Base-by-base conservation (phyloP, 2,113 vertebrate species). In the Pelusios castaneus region DNA sequence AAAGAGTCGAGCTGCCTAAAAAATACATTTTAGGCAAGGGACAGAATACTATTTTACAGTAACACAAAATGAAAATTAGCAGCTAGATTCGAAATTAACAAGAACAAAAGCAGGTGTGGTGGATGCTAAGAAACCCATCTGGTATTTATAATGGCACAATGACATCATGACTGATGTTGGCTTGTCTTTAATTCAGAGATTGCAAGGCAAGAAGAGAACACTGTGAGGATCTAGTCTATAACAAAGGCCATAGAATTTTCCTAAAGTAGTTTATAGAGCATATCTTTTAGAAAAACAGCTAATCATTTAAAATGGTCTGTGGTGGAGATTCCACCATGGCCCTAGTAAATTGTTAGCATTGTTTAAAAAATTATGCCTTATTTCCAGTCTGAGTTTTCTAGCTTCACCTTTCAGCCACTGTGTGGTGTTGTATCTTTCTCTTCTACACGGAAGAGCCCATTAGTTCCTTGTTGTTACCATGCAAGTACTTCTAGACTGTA, bases 161-260 rank as follows among this genome's bases (percentile, higher is more conserved):
- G 51, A 67, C 21, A 4, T 0, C 1, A 6, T 77, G 86, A 6
- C 31, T 49, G 90, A 89, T 34, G 60, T 52, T 0, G 0, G 5
- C 8, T 9, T 25, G 4, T 4, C 73, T 43, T 22, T 43, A 70
- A 70, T 38, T 38, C 34, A 70, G 38, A 38, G n/a, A 70, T 38
- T 38, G 9, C 19, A 70, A 70, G 19, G 17, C n/a, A 1, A 22
- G 63, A 70, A 38, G 63, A 21, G 31, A 38, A 17, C 34, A 11
- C 9, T 38, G n/a, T 70, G 34, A 70, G 22, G 7, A n/a, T 70
- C 8, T 70, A 38, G 63, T 38, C 63, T n/a, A 34, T 17, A 34
- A 34, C 34, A n/a, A 31, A 17, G 16, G 16, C 34, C 60, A n/a
- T n/a, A 67, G 60, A 67, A 67, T n/a, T 67, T 19, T 16, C 60